phyloP scores from a whole-genome alignment of 2,888 invertebrate species.

The Craniophora ligustri region DNA sequence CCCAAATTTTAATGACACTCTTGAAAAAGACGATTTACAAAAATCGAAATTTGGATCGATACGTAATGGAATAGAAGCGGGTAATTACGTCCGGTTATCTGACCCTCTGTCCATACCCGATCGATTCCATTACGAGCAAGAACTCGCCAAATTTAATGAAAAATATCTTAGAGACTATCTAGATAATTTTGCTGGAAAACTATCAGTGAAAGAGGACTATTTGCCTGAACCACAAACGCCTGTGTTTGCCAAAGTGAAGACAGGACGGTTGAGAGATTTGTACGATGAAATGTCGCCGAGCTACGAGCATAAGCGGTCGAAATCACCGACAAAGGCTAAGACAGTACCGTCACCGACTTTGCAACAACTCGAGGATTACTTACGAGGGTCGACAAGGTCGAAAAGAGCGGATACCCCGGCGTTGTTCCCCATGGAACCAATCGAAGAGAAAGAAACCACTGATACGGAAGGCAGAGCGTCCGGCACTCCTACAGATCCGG shows the following conservation, averaged over 20 bases:
- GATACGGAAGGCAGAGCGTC: constrained; percentile 84
- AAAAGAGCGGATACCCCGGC: constrained; percentile 79
- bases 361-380: constrained; percentile 85
- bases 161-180: constrained; percentile 79
- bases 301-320: constrained; percentile 74
- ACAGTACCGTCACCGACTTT: constrained; percentile 80
- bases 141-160: constrained; percentile 83
- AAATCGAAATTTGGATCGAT: constrained; percentile 84
- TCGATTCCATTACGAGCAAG: constrained; percentile 79
- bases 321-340: constrained; percentile 77
- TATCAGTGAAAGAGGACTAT: constrained; percentile 80
- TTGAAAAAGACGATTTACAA: constrained; percentile 73
- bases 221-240: constrained; percentile 85
- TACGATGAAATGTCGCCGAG: constrained; percentile 79
- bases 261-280: constrained; percentile 74
- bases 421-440: constrained; percentile 87
- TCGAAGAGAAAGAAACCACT: constrained; percentile 76
- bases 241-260: constrained; percentile 82
- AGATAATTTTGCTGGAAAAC: constrained; percentile 74
- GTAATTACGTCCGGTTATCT: constrained; percentile 78
- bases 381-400: constrained; percentile 74
- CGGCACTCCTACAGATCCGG: constrained; percentile 92
- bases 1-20: constrained; percentile 68
- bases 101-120: constrained; percentile 79
- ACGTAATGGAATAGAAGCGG: constrained; percentile 77